Evolutionary conservation across 2,113 vertebrate species (phyloP).

Genomic region (Ceuthmochares aereus): DNA sequence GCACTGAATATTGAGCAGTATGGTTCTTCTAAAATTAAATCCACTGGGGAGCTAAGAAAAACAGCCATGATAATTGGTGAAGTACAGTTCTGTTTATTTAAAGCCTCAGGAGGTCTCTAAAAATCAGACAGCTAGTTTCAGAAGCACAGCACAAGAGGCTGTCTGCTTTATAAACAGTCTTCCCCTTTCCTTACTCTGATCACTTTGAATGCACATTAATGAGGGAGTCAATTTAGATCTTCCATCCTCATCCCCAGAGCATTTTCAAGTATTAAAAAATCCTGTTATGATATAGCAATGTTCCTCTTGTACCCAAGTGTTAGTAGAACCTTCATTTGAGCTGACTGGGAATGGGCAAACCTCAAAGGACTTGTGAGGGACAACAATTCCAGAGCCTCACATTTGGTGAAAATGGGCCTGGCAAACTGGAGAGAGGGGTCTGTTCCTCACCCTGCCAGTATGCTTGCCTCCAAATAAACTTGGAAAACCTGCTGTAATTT

Average conservation of each 20-base stretch:
- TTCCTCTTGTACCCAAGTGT: background rate
- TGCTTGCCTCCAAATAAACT: background rate
- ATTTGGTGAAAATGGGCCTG: background rate
- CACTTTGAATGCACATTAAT: background rate
- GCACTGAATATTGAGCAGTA: background rate
- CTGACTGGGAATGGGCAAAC: background rate
- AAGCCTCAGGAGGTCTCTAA: slow-evolving; percentile 45
- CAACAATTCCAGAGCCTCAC: background rate
- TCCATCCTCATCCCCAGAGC: background rate
- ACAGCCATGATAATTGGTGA: slow-evolving; percentile 32
- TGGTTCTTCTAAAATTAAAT: slow-evolving; percentile 7
- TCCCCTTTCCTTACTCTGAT: background rate
- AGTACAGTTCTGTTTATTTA: slow-evolving; percentile 51
- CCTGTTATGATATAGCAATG: background rate
- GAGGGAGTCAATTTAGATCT: background rate
- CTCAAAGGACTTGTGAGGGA: background rate
- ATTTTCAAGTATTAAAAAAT: background rate
- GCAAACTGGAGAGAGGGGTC: background rate
- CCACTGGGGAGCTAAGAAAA: slow-evolving; percentile 18
- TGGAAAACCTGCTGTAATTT: background rate
- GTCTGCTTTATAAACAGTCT: background rate
- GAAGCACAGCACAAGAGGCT: background rate
- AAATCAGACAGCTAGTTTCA: background rate
- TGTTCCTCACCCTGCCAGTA: background rate
- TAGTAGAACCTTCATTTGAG: background rate